Conservation (phyloP, 2,888 invertebrate species). For the Macrophya alboannulata region DNA sequence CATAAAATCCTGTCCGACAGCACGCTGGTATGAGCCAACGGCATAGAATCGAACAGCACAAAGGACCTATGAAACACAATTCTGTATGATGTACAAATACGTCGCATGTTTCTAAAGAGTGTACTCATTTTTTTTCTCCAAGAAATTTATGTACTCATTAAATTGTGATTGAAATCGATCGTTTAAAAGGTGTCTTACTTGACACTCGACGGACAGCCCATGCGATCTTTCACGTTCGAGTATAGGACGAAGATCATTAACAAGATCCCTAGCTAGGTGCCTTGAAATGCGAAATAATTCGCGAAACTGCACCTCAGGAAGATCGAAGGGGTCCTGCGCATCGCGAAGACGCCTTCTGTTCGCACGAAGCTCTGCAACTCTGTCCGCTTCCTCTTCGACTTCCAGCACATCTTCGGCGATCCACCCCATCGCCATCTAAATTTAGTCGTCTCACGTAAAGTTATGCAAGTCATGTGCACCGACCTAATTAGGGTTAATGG, state of each 20-base stretch:
- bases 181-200: not conserved
- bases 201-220: constrained; percentile 31
- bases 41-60: too few species aligned
- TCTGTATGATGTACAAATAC: too few species aligned
- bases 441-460: not conserved
- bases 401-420: not conserved
- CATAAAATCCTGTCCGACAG: too few species aligned
- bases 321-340: constrained; percentile 56
- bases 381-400: not conserved
- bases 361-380: constrained; percentile 42
- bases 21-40: too few species aligned
- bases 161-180: not conserved
- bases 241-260: constrained; percentile 28
- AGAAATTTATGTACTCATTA: too few species aligned
- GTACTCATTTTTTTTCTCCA: too few species aligned
- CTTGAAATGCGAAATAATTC: constrained; percentile 51
- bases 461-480: not conserved
- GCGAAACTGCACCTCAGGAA: constrained; percentile 55
- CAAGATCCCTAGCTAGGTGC: not conserved
- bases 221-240: constrained; percentile 25
- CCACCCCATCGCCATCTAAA: not conserved
- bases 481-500: too few species aligned
- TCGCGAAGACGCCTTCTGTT: constrained; percentile 57
- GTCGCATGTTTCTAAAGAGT: not conserved
- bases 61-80: too few species aligned